Percentiles rank a stretch among this genome's conserved stretches.
These are phyloP conservation scores for Nasonia vitripennis DNA, from an alignment of 1,140 invertebrate species.

Conservation along the genomic window DNA sequence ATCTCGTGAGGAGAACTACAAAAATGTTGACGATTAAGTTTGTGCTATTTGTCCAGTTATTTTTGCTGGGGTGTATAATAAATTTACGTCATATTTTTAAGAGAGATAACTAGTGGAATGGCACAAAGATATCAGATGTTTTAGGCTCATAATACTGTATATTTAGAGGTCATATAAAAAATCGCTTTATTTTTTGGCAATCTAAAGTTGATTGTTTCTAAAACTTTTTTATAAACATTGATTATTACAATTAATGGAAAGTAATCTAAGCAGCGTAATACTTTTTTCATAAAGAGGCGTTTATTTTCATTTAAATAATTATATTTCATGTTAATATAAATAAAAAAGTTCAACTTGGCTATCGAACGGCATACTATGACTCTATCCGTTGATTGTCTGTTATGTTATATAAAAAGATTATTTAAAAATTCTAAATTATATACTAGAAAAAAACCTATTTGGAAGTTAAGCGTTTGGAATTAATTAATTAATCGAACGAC, in stretches of 20 bases:
- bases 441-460: constrained; percentile 10
- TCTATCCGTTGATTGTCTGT: constrained; percentile 25
- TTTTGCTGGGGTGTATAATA: constrained; percentile 12
- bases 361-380: constrained; percentile 43
- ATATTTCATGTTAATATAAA: constrained; percentile 51
- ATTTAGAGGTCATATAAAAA: constrained; percentile 38
- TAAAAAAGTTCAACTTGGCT: constrained; percentile 43
- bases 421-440: constrained; percentile 30
- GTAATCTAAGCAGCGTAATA: constrained; percentile 31
- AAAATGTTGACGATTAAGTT: constrained; percentile 21
- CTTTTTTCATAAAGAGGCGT: constrained; percentile 36
- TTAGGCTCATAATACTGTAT: constrained; percentile 41
- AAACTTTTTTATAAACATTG: constrained; percentile 45
- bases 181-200: constrained; percentile 56
- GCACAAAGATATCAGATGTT: constrained; percentile 46
- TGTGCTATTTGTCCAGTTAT: constrained; percentile 25
- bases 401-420: constrained; percentile 35
- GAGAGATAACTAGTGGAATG: constrained; percentile 20
- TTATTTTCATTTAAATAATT: constrained; percentile 50
- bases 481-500: not conserved
- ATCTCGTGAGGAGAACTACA: constrained; percentile 19
- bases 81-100: constrained; percentile 26
- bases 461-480: constrained; percentile 12
- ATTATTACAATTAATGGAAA: constrained; percentile 35
- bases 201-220: constrained; percentile 63